Evolutionary conservation across 2,113 vertebrate genomes (phyloP).

Genomic region (Puntigrus tetrazona): DNA sequence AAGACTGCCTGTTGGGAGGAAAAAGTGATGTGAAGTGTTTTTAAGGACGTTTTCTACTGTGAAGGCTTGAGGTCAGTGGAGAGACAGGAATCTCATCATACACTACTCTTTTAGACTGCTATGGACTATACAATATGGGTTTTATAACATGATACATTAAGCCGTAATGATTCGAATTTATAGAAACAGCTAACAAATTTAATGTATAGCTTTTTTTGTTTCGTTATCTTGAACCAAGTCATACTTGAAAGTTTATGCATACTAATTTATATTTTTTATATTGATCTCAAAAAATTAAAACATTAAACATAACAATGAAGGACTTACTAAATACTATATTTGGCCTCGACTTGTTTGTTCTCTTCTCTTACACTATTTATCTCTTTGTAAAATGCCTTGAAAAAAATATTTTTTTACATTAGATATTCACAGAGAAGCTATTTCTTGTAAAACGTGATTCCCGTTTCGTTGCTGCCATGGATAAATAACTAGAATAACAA

Average conservation of each 20-base stretch:
- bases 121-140: not conserved
- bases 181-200: not conserved
- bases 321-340: not conserved
- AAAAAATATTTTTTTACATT: too few relatives aligned
- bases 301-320: not conserved
- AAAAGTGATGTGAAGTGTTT: slow-evolving; percentile 51
- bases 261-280: slow-evolving; percentile 22
- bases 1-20: slow-evolving; percentile 63
- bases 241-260: slow-evolving; percentile 33
- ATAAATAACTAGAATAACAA: not conserved
- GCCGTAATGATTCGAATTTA: not conserved
- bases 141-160: not conserved
- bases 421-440: too few relatives aligned
- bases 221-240: not conserved
- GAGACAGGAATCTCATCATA: not conserved
- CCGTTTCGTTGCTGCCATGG: too few relatives aligned
- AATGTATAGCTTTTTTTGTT: not conserved
- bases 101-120: not conserved
- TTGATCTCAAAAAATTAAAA: not conserved
- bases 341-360: not conserved
- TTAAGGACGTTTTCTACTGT: not conserved
- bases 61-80: not conserved
- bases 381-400: too few relatives aligned
- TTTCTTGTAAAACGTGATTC: too few relatives aligned
- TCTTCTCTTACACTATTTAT: not conserved